Evolutionary conservation across 2,888 invertebrate genomes (phyloP).

Genomic region (Phortica magna): DNA sequence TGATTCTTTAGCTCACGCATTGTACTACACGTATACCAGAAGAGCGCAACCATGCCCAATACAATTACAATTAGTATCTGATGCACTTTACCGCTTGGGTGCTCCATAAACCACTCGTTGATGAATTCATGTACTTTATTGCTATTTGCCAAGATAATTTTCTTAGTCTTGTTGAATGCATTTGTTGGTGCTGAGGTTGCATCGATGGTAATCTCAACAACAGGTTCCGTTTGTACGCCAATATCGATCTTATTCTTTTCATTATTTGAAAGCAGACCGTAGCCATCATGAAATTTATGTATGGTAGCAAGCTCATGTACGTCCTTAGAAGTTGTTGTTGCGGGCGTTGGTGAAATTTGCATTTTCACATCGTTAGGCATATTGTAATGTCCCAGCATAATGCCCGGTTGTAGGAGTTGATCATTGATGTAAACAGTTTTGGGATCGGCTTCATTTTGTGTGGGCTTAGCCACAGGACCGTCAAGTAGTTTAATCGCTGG

Average conservation of each 20-base stretch:
- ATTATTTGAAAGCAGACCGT: conserved; percentile 61
- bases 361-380: conserved; percentile 81
- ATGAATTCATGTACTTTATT: conserved; percentile 72
- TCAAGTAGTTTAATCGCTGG: conserved; percentile 86
- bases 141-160: conserved; percentile 70
- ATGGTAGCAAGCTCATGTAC: conserved; percentile 74
- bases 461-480: conserved; percentile 81
- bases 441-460: conserved; percentile 63
- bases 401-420: conserved; percentile 70
- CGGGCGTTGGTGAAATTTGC: conserved; percentile 72
- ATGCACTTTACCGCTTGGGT: conserved; percentile 87
- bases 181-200: conserved; percentile 46
- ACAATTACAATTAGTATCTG: conserved; percentile 84
- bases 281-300: conserved; percentile 67
- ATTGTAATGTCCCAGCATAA: conserved; percentile 84
- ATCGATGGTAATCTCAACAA: conserved; percentile 66
- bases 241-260: conserved; percentile 76
- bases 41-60: conserved; percentile 85
- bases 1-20: conserved; percentile 84
- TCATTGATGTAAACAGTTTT: conserved; percentile 79
- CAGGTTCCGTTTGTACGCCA: conserved; percentile 81
- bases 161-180: conserved; percentile 78
- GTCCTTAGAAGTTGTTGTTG: conserved; percentile 54
- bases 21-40: conserved; percentile 87
- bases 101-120: conserved; percentile 84